Base-by-base conservation (phyloP, 2,888 invertebrate genomes). In the Dolichomitus sp. region DNA sequence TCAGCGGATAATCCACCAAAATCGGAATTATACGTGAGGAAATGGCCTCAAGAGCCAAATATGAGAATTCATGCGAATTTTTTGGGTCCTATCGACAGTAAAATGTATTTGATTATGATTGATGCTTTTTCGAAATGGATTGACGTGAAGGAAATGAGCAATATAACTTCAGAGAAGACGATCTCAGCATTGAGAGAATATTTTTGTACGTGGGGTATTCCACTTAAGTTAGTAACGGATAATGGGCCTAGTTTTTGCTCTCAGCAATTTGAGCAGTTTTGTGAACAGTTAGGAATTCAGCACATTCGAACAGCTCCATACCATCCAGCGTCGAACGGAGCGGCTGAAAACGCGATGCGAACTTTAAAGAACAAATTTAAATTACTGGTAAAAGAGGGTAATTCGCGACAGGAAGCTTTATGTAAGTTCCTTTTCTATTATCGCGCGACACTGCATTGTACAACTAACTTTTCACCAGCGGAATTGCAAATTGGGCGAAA, bases 321-420 rank as follows among this genome's bases (percentile, higher is more conserved):
- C 27, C 78, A 81, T 33, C 84, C 79, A 9, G 74, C 74, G 19
- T 80, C 73, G 0, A 80, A 84, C 52, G 81, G 81, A 2, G 78
- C 78, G 5, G 77, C 81, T 0, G 81, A 81, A 19, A 81, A 81
- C n/a, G 73, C 73, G 9, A 73, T 81, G 0, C 30, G 59, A 2
- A 42, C 72, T 0, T 84, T 81, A 4, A 78, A 78, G 17, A 69
- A 74, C 2, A 63, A 75, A 27, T 66, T 84, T 9, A 78, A 66
- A 30, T 40, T 52, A n/a, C 27, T 63, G 4, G 2, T 70, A 0
- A n/a, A 70, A 37, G 19, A 45, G 2, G 57, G 57, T 0, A 19
- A 37, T 5, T 40, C 61, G 11, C 9, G 40, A 4, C 61, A 61
- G 0, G 61, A 61, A 4, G 61, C 19, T 2, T 19, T 40, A 40